Conservation (phyloP, 2,888 invertebrate genomes). For the Lasiommata megera region DNA sequence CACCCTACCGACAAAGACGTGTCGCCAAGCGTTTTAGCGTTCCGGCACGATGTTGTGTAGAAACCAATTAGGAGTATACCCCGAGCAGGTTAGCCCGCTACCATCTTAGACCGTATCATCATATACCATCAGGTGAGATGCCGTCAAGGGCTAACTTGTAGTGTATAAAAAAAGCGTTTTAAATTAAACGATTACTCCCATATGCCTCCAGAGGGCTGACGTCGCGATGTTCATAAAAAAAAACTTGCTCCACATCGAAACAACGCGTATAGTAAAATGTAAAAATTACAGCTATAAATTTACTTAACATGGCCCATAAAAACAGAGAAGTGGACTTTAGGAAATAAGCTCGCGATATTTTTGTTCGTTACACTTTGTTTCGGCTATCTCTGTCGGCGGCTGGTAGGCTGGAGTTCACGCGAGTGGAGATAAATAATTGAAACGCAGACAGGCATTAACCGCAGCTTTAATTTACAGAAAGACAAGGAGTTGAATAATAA, state of each 20-base stretch:
- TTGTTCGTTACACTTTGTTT: slow-evolving; percentile 4
- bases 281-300: slow-evolving; percentile 57
- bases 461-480: not conserved
- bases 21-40: no score
- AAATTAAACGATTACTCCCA: slow-evolving; percentile 31
- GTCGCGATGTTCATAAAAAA: slow-evolving; percentile 50
- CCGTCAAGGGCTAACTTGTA: no score
- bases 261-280: slow-evolving; percentile 46
- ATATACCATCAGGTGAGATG: no score
- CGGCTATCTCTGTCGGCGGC: not conserved
- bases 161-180: no score
- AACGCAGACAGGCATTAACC: not conserved
- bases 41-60: no score
- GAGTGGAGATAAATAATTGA: not conserved
- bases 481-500: not conserved
- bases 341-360: slow-evolving; percentile 39
- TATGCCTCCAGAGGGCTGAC: slow-evolving; percentile 42
- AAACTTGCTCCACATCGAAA: slow-evolving; percentile 45
- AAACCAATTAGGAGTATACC: no score
- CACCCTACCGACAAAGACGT: no score
- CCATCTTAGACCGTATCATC: no score
- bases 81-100: no score
- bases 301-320: slow-evolving; percentile 51
- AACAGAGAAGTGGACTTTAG: slow-evolving; percentile 43
- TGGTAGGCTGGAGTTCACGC: not conserved